These are phyloP conservation scores for Chromis chromis DNA, from an alignment of 2,797 vertebrate species.

Conservation along the genomic window DNA sequence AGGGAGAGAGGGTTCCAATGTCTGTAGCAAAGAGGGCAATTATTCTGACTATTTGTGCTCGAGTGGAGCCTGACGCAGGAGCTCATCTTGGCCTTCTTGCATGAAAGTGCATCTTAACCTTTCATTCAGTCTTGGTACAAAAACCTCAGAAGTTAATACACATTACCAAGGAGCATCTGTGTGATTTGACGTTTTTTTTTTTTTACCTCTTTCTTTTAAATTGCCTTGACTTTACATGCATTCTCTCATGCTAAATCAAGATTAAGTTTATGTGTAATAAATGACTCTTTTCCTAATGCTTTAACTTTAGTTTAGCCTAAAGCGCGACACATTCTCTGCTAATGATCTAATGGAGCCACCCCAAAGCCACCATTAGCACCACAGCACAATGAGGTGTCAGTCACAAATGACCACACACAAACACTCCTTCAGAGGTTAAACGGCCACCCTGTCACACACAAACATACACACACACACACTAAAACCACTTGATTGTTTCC, in stretches of 20 bases:
- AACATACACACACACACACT: constrained; percentile 17
- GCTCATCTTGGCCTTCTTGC: neutral
- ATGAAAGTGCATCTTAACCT: constrained; percentile 1
- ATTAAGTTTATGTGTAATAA: neutral
- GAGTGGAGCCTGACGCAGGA: constrained; percentile 21
- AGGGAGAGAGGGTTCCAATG: constrained; percentile 15
- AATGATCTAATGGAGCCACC: constrained; percentile 7
- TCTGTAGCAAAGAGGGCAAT: constrained; percentile 27
- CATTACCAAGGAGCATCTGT: no score
- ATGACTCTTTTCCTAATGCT: neutral
- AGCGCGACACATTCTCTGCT: neutral
- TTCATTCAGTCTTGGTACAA: neutral
- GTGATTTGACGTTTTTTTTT: no score
- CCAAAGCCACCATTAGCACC: neutral
- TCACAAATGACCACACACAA: constrained; percentile 57
- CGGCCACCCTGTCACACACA: constrained; percentile 2
- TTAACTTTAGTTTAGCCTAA: neutral
- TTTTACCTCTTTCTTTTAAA: no score
- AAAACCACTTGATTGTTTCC: constrained; percentile 47
- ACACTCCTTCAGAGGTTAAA: constrained; percentile 22
- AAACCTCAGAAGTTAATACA: neutral
- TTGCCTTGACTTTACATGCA: no score
- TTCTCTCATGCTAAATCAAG: neutral
- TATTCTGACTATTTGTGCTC: constrained; percentile 21
- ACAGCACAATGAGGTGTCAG: constrained; percentile 12